A percentile compares a stretch with the other conserved stretches of the same genome.
These are phyloP conservation scores for Balaeniceps rex DNA, from an alignment of 2,113 vertebrate species.

Conservation along the genomic window DNA sequence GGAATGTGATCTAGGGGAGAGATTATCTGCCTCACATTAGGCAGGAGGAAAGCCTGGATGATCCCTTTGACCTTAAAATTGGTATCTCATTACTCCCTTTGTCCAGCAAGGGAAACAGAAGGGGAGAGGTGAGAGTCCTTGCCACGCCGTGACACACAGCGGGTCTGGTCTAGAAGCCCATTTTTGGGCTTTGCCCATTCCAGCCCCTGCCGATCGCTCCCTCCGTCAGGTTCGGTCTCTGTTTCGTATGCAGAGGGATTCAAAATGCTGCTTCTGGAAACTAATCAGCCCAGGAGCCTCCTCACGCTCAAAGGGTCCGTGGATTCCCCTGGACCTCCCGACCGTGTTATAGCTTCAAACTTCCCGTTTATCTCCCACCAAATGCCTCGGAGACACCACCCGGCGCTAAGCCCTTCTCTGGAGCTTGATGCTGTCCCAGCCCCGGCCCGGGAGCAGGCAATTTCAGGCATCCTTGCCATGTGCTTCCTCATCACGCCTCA, in stretches of 20 bases:
- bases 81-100: background rate
- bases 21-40: background rate
- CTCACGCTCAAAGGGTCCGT: background rate
- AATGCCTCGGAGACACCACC: background rate
- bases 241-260: background rate
- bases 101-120: background rate
- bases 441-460: background rate
- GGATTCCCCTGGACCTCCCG: background rate
- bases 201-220: background rate
- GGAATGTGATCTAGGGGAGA: background rate
- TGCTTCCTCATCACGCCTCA: slow-evolving; percentile 5
- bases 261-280: background rate
- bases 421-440: background rate
- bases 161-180: background rate
- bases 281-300: background rate
- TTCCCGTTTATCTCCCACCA: background rate
- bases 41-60: background rate
- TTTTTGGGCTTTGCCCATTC: background rate
- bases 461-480: background rate
- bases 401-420: background rate
- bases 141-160: background rate
- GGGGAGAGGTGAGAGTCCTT: background rate
- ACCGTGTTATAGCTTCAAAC: background rate
- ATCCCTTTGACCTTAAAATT: background rate
- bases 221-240: background rate